Base-by-base conservation (phyloP, 2,113 vertebrate genomes). In the Trematomus loennbergii region DNA sequence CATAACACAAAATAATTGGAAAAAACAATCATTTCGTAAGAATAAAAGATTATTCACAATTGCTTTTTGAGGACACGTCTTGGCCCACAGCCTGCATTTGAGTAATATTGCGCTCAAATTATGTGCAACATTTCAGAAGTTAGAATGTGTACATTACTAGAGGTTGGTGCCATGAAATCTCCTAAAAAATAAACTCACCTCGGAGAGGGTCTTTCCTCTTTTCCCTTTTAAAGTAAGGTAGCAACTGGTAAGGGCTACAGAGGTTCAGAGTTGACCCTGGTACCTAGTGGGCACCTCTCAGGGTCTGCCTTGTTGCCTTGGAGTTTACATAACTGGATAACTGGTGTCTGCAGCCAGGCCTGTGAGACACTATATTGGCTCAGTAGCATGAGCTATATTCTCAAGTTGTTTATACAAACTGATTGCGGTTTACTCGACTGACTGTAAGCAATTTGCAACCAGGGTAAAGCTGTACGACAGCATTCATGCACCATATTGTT, bases 401-500 rank as follows among this genome's bases (percentile, higher is more conserved):
- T 79, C 60, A 59, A 83, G 72, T 46, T 90, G 87, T 90, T 87
- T 89, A 91, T 75, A 77, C 59, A 82, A 82, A 87, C 83, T 89
- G 89, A 92, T 91, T 90, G 80, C 79, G 20, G 87, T 85, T 76
- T 74, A 78, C 88, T 89, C 13, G 9, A 65, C 74, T 88, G 81
- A 82, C 89, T 90, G 88, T 72, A 84, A 88, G 86, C 88, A 91
- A 89, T 91, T 90, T 91, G 54, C 79, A 82, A 29, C 3, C 7
- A 53, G 75, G 79, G 40, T 78, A 78, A 78, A 81, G 59, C 69
- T 65, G 54, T 85, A 82, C 57, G 43, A 80, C 71, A 67, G 74
- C 4, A 76, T 86, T 72, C 58, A 61, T 81, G 55, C 61, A 59
- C 43, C 59, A 33, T 78, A 76, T n/a, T n/a, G n/a, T n/a, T n/a